phyloP scores from a whole-genome alignment of 2,797 vertebrate species.

The Acanthurus tractus region DNA sequence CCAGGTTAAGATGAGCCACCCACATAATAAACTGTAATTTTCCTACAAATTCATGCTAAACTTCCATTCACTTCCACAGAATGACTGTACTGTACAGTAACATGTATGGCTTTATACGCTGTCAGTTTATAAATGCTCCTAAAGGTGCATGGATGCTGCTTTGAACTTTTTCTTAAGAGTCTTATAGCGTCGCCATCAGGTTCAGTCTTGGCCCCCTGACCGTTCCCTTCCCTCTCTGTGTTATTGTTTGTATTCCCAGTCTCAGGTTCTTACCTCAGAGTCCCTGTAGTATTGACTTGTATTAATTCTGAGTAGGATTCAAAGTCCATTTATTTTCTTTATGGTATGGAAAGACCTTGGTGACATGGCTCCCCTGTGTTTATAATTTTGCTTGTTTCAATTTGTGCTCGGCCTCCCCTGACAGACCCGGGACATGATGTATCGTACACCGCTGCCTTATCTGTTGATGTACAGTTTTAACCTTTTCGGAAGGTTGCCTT shows the following conservation, averaged over 20 bases:
- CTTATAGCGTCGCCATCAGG: conserved; percentile 37
- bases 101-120: conserved; percentile 15
- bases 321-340: conserved; percentile 83
- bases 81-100: conserved; percentile 1
- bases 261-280: conserved; percentile 70
- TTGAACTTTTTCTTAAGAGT: conserved; percentile 45
- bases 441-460: conserved; percentile 80
- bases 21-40: conserved; percentile 80
- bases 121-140: conserved; percentile 38
- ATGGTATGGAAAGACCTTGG: conserved; percentile 75
- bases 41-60: conserved; percentile 65
- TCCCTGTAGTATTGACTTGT: conserved; percentile 70
- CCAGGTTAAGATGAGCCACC: conserved; percentile 75
- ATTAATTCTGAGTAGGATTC: conserved; percentile 81
- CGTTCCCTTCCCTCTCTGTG: conserved; percentile 44
- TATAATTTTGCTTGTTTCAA: conserved; percentile 86
- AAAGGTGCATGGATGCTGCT: conserved; percentile 16
- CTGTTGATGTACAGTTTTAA: conserved; percentile 88
- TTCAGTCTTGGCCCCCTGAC: conserved; percentile 45
- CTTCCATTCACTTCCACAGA: conserved; percentile 37
- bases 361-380: conserved; percentile 84
- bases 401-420: conserved; percentile 82
- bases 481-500: conserved; percentile 84
- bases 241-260: conserved; percentile 69
- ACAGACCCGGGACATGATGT: conserved; percentile 82